Evolutionary conservation across 2,113 vertebrate species (phyloP).

Genomic region (Dromas ardeola): DNA sequence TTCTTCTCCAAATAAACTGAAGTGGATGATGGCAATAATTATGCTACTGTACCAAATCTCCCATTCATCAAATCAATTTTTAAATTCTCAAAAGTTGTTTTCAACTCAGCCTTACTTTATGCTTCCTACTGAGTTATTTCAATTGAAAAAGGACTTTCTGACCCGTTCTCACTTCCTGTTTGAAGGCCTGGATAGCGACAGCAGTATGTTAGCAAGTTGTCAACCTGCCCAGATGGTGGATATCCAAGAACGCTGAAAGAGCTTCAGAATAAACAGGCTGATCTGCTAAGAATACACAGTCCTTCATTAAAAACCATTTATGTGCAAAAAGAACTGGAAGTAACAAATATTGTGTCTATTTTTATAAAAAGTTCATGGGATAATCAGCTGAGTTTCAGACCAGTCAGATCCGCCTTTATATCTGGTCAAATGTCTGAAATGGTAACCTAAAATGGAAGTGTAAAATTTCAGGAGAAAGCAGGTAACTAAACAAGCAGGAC

Average conservation of each 20-base stretch:
- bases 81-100: conserved; percentile 28
- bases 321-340: conserved; percentile 16
- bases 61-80: conserved; percentile 18
- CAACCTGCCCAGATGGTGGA: conserved; percentile 65
- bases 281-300: conserved; percentile 48
- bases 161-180: conserved; percentile 56
- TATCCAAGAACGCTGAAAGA: conserved; percentile 63
- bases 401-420: not conserved
- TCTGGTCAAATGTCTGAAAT: not conserved
- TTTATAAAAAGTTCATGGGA: not conserved
- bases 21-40: conserved; percentile 22
- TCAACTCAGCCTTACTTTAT: conserved; percentile 31
- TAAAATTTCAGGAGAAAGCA: not conserved
- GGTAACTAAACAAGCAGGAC: not conserved
- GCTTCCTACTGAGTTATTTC: conserved; percentile 42
- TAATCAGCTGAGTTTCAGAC: not conserved
- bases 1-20: conserved; percentile 41
- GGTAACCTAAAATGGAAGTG: not conserved
- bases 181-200: conserved; percentile 15
- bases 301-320: conserved; percentile 49
- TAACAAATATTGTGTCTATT: not conserved
- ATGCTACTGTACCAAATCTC: not conserved
- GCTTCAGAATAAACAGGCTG: conserved; percentile 54
- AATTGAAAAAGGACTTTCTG: conserved; percentile 59
- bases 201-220: conserved; percentile 57